Conservation (phyloP, 2,797 vertebrate species). For the Emydoidea blandingii region DNA sequence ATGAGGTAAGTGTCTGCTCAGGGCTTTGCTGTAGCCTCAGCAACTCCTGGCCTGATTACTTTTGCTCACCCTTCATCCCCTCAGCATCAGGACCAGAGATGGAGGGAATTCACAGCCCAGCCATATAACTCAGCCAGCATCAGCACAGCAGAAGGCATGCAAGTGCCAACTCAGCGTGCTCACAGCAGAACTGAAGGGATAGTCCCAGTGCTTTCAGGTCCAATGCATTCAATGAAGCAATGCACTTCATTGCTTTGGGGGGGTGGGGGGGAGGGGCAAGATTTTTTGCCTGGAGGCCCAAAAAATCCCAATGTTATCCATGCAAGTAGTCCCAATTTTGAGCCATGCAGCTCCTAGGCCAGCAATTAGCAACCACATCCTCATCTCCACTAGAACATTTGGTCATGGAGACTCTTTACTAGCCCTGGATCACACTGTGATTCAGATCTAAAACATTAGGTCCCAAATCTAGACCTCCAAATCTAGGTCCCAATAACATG, state of each 20-base stretch:
- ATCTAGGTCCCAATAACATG: neutral
- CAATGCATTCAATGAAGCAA: too few relatives aligned
- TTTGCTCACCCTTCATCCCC: neutral
- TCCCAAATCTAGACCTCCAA: neutral
- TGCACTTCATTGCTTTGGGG: too few relatives aligned
- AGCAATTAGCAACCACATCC: slow-evolving; percentile 13
- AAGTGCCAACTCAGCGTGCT: neutral
- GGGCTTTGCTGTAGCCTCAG: neutral
- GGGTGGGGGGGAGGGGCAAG: neutral
- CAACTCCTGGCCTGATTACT: neutral
- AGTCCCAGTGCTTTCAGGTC: neutral
- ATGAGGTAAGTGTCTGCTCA: neutral
- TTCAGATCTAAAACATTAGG: neutral
- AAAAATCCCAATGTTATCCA: neutral
- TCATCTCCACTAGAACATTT: neutral
- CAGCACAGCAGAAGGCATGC: neutral
- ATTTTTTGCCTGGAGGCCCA: neutral
- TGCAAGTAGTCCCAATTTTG: neutral
- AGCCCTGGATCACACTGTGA: slow-evolving; percentile 1
- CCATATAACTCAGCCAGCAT: too few relatives aligned
- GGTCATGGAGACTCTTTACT: neutral
- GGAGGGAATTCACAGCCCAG: neutral
- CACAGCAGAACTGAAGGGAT: neutral
- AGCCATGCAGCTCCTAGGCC: slow-evolving; percentile 31
- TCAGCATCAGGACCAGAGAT: neutral